phyloP scores from a whole-genome alignment of 1,140 invertebrate species.

The Manduca sexta region DNA sequence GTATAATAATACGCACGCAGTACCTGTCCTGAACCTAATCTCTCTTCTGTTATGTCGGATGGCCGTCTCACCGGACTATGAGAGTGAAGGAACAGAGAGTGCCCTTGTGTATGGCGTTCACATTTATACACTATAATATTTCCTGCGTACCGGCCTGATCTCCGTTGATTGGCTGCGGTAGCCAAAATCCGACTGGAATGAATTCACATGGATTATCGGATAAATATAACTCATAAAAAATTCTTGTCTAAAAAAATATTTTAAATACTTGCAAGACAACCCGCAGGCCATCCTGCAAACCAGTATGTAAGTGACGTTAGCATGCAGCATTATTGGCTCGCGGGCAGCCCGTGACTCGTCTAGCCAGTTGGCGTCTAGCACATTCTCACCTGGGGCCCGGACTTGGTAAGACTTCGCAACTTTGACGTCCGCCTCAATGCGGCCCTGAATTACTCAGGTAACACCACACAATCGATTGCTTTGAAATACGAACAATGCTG shows the following conservation, averaged over 20 bases:
- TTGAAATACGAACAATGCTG: not conserved
- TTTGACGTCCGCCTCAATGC: conserved; percentile 44
- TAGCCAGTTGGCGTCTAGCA: conserved; percentile 42
- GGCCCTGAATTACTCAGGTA: conserved; percentile 38
- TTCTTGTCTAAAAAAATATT: not conserved
- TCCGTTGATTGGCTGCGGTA: too few relatives aligned
- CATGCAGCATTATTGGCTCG: conserved; percentile 37
- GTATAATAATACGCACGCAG: too few relatives aligned
- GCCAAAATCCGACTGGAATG: too few relatives aligned
- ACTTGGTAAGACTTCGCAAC: conserved; percentile 65
- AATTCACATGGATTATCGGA: too few relatives aligned
- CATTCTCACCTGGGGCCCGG: conserved; percentile 64
- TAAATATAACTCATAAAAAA: too few relatives aligned
- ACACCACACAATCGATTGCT: conserved; percentile 36
- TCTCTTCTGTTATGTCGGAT: too few relatives aligned
- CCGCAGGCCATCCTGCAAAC: not conserved
- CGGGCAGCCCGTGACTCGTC: conserved; percentile 35
- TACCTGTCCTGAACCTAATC: too few relatives aligned
- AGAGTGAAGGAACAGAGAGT: too few relatives aligned
- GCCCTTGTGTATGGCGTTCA: too few relatives aligned
- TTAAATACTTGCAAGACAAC: not conserved
- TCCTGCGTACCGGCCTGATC: too few relatives aligned
- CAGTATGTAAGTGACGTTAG: conserved; percentile 11
- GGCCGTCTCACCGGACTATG: too few relatives aligned
- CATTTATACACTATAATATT: too few relatives aligned